Conservation (phyloP, 2,113 vertebrate species). For the Solea solea region DNA sequence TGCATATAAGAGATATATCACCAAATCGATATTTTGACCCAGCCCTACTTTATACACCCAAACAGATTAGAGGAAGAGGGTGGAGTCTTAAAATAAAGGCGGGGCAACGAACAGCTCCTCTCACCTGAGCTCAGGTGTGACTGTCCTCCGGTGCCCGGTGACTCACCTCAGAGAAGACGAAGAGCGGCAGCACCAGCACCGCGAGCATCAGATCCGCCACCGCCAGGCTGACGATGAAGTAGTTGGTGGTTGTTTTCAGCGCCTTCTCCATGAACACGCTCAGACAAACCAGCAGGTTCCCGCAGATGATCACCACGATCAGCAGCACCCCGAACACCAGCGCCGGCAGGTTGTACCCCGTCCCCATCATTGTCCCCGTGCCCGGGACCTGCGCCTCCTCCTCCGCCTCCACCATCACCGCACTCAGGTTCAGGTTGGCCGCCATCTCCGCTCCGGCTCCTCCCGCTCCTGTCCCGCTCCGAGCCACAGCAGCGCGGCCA, state of each 20-base stretch:
- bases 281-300: conserved; percentile 91
- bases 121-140: no score
- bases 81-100: no score
- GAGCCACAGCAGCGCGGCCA: conserved; percentile 45
- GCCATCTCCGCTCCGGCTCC: conserved; percentile 71
- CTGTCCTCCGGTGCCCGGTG: no score
- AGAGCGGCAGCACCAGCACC: conserved; percentile 92
- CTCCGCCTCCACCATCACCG: conserved; percentile 14
- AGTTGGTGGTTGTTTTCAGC: conserved; percentile 96
- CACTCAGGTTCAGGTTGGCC: conserved; percentile 73
- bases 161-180: conserved; percentile 93
- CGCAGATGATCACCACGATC: conserved; percentile 87
- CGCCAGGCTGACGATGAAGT: conserved; percentile 94
- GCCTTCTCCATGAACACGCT: conserved; percentile 92
- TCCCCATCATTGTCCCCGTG: conserved; percentile 10
- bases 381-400: conserved; percentile 12
- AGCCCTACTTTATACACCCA: no score
- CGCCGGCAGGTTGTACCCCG: conserved; percentile 79
- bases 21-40: no score
- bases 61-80: no score
- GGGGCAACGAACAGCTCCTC: no score
- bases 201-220: conserved; percentile 92
- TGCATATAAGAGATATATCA: no score
- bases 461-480: conserved; percentile 37
- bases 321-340: conserved; percentile 88